Percentiles rank a stretch among this genome's conserved stretches.
phyloP scores from a whole-genome alignment of 2,888 invertebrate genomes.

The Heliconius aoede region DNA sequence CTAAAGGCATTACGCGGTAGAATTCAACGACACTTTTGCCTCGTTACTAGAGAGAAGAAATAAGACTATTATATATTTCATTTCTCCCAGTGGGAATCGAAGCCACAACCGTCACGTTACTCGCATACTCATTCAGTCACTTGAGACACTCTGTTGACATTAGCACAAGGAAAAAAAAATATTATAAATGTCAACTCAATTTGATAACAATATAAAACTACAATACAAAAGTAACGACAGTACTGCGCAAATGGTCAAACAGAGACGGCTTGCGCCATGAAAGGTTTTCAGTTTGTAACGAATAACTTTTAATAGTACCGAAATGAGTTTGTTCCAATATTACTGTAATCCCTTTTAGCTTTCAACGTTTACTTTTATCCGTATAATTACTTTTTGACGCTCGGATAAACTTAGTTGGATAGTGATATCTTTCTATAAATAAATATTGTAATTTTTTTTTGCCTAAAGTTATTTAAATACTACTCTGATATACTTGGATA shows the following conservation, averaged over 20 bases:
- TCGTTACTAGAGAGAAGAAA: no score
- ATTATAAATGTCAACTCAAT: slow-evolving; percentile 5
- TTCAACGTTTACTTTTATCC: slow-evolving; percentile 13
- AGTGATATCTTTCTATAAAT: neutral
- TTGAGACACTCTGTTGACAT: no score
- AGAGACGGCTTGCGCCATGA: slow-evolving; percentile 8
- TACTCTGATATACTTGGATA: no score
- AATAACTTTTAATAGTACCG: slow-evolving; percentile 27
- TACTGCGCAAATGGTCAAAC: slow-evolving; percentile 4
- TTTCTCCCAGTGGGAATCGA: no score
- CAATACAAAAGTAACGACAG: slow-evolving; percentile 12
- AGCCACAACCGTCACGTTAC: no score
- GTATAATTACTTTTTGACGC: slow-evolving; percentile 20
- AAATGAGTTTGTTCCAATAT: slow-evolving; percentile 22
- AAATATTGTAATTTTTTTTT: neutral
- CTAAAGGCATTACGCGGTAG: no score
- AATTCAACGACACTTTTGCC: no score
- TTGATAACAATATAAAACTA: slow-evolving; percentile 1
- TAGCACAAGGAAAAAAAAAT: neutral
- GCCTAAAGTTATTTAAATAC: no score
- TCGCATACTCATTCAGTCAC: no score
- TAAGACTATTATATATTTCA: no score
- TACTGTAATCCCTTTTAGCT: slow-evolving; percentile 19
- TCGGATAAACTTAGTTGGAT: neutral
- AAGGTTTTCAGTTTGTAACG: slow-evolving; percentile 23